Conservation (phyloP, 2,113 vertebrate species). For the Ceyx melanurus region DNA sequence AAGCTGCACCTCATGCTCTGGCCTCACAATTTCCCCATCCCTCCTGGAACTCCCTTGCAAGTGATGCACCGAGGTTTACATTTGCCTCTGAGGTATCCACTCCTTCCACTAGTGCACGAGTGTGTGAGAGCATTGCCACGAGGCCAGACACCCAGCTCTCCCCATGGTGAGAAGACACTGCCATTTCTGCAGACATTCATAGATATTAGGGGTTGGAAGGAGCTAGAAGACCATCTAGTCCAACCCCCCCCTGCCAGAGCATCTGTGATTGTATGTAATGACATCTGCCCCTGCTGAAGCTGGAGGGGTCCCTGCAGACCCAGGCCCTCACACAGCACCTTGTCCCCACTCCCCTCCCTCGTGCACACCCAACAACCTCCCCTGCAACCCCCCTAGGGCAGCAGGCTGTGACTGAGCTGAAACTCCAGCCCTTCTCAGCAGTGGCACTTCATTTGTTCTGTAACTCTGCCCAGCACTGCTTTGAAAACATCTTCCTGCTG, state of each 20-base stretch:
- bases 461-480: neutral
- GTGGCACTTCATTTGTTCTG: neutral
- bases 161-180: neutral
- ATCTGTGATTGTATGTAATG: no score
- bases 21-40: no score
- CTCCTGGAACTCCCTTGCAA: neutral
- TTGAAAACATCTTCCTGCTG: neutral
- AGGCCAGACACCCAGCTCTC: rapidly evolving
- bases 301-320: rapidly evolving
- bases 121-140: rapidly evolving
- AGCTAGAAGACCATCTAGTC: no score
- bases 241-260: no score
- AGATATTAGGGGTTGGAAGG: no score
- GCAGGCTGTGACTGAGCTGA: neutral
- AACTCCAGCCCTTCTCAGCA: neutral
- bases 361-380: rapidly evolving
- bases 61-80: rapidly evolving
- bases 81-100: rapidly evolving
- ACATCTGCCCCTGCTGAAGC: neutral
- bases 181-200: neutral
- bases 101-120: rapidly evolving
- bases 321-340: neutral
- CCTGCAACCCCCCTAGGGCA: rapidly evolving
- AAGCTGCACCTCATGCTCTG: rapidly evolving
- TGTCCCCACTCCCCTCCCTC: neutral